phyloP scores from a whole-genome alignment of 2,888 invertebrate species.

The Papilio protenor region DNA sequence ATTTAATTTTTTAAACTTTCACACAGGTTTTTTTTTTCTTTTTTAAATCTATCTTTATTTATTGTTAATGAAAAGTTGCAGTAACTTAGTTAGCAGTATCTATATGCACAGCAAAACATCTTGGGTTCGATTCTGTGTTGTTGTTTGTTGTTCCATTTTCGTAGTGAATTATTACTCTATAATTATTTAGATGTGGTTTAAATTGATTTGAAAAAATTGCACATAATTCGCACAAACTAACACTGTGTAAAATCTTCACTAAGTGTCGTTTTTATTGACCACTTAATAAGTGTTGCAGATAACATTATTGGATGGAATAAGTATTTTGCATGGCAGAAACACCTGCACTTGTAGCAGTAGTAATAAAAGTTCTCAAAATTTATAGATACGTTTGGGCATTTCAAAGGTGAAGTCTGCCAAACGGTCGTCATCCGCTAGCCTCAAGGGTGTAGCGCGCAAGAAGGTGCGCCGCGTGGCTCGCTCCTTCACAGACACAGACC shows the following conservation, averaged over 20 bases:
- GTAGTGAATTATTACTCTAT: too few species aligned
- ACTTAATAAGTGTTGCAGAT: neutral
- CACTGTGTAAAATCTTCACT: too few species aligned
- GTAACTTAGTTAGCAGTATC: too few species aligned
- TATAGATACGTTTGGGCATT: conserved; percentile 81
- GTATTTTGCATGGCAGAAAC: neutral
- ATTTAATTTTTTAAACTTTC: neutral
- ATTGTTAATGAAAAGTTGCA: too few species aligned
- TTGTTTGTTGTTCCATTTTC: too few species aligned
- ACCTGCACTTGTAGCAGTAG: neutral
- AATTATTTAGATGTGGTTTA: too few species aligned
- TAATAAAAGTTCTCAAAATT: conserved; percentile 60
- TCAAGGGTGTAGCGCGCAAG: conserved; percentile 76
- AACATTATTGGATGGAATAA: neutral
- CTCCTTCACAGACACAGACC: conserved; percentile 74
- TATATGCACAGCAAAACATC: too few species aligned
- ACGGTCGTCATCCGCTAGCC: conserved; percentile 72
- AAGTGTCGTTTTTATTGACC: neutral
- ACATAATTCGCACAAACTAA: too few species aligned
- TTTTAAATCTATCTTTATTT: too few species aligned
- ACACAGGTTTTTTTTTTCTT: too few species aligned
- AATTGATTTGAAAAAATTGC: too few species aligned
- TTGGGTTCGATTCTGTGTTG: too few species aligned
- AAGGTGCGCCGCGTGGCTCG: conserved; percentile 74
- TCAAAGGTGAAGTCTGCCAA: conserved; percentile 80